Conservation (phyloP, 2,888 invertebrate genomes). For the Amblyjoppa fuscipennis region DNA sequence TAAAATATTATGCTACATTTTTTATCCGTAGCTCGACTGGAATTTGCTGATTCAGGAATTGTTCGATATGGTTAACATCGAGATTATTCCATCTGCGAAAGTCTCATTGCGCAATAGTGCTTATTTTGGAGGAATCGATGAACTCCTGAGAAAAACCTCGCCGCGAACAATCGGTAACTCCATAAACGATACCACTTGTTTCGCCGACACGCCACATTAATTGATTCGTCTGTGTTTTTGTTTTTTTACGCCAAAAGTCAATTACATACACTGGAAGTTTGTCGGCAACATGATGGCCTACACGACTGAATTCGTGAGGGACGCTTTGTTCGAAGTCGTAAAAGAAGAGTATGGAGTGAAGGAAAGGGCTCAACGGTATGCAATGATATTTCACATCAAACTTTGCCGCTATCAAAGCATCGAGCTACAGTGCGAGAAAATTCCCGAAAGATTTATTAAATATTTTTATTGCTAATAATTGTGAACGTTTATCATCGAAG, state of each 20-base stretch:
- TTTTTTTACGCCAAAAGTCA: constrained; percentile 55
- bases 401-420: background rate
- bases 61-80: constrained; percentile 56
- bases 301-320: constrained; percentile 57
- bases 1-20: background rate
- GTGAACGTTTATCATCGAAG: constrained; percentile 7
- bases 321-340: constrained; percentile 17
- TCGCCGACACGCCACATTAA: background rate
- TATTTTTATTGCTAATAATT: background rate
- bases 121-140: constrained; percentile 39
- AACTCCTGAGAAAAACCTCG: constrained; percentile 62
- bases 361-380: constrained; percentile 30
- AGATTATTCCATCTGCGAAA: constrained; percentile 25
- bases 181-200: background rate
- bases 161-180: constrained; percentile 67
- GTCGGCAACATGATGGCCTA: constrained; percentile 62
- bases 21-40: constrained; percentile 50
- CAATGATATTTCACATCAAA: background rate
- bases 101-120: background rate
- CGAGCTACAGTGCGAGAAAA: constrained; percentile 79
- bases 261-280: constrained; percentile 72
- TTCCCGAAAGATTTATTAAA: constrained; percentile 66
- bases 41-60: constrained; percentile 31
- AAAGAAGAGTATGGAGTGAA: background rate
- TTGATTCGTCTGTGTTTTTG: constrained; percentile 73